These are phyloP conservation scores for Eumaeus atala DNA, from an alignment of 1,140 invertebrate species.

Conservation along the genomic window DNA sequence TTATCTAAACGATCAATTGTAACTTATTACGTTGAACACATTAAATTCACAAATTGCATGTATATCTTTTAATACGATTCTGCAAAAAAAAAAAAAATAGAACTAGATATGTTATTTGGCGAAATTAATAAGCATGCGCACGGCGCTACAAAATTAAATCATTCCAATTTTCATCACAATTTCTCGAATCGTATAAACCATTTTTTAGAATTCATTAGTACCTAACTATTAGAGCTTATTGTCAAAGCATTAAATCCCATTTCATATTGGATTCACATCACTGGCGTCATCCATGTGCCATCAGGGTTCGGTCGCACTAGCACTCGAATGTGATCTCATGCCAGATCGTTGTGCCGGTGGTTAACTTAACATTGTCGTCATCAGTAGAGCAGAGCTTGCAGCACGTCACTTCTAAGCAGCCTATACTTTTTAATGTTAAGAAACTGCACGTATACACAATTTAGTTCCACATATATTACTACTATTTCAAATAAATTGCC, in stretches of 20 bases:
- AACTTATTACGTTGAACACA: slow-evolving; percentile 48
- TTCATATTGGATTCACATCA: slow-evolving; percentile 36
- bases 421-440: slow-evolving; percentile 27
- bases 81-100: slow-evolving; percentile 47
- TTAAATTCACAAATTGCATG: slow-evolving; percentile 17
- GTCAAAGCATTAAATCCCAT: slow-evolving; percentile 37
- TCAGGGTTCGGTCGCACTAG: slow-evolving; percentile 32
- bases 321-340: slow-evolving; percentile 39
- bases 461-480: neutral
- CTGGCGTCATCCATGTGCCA: slow-evolving; percentile 64
- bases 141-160: slow-evolving; percentile 48
- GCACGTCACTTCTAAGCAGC: slow-evolving; percentile 58
- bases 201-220: slow-evolving; percentile 42
- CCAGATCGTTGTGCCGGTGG: slow-evolving; percentile 47
- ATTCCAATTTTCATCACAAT: slow-evolving; percentile 26
- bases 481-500: neutral
- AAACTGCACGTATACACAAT: neutral
- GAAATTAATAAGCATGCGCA: slow-evolving; percentile 20
- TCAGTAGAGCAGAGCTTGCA: slow-evolving; percentile 60
- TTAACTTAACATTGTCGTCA: slow-evolving; percentile 44
- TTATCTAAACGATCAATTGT: slow-evolving; percentile 57
- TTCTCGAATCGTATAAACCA: slow-evolving; percentile 38
- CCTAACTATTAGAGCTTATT: slow-evolving; percentile 50
- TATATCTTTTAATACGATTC: slow-evolving; percentile 43
- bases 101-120: slow-evolving; percentile 48